phyloP scores from a whole-genome alignment of 2,888 invertebrate species.

The Caenorhabditis uteleia region DNA sequence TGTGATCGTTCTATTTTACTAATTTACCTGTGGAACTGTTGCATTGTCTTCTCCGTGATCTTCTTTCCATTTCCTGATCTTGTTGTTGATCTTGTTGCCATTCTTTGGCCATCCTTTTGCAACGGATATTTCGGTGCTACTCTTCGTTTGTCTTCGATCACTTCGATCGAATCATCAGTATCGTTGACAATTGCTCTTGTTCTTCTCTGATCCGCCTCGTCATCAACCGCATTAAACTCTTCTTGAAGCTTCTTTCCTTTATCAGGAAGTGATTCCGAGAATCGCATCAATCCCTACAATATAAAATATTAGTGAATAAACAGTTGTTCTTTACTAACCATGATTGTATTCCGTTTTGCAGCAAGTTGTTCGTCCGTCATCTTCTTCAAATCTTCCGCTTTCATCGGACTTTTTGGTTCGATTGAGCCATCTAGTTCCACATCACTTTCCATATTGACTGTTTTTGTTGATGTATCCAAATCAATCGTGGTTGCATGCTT shows the following conservation, averaged over 20 bases:
- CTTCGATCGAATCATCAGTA: slow-evolving; percentile 5
- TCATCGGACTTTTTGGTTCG: background rate
- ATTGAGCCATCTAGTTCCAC: too few relatives aligned
- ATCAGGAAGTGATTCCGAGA: slow-evolving; percentile 15
- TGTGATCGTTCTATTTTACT: too few relatives aligned
- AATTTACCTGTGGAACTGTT: slow-evolving; percentile 54
- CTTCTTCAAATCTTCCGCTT: background rate
- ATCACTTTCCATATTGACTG: too few relatives aligned
- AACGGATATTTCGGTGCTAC: slow-evolving; percentile 21
- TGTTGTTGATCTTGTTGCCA: too few relatives aligned
- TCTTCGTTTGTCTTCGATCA: slow-evolving; percentile 9
- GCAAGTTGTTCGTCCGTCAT: too few relatives aligned
- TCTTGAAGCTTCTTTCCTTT: slow-evolving; percentile 7
- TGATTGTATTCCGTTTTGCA: slow-evolving; percentile 6
- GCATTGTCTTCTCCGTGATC: slow-evolving; percentile 51
- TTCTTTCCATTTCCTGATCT: slow-evolving; percentile 36
- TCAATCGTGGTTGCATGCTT: too few relatives aligned
- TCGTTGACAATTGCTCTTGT: background rate
- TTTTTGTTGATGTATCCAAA: background rate
- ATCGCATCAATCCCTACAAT: slow-evolving; percentile 8
- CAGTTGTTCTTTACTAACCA: slow-evolving; percentile 12
- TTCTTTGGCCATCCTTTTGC: slow-evolving; percentile 47
- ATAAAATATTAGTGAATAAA: too few relatives aligned
- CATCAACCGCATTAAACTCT: slow-evolving; percentile 22
- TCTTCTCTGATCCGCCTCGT: slow-evolving; percentile 11